These are phyloP conservation scores for Zophobas morio DNA, from an alignment of 1,140 invertebrate genomes.

Conservation along the genomic window DNA sequence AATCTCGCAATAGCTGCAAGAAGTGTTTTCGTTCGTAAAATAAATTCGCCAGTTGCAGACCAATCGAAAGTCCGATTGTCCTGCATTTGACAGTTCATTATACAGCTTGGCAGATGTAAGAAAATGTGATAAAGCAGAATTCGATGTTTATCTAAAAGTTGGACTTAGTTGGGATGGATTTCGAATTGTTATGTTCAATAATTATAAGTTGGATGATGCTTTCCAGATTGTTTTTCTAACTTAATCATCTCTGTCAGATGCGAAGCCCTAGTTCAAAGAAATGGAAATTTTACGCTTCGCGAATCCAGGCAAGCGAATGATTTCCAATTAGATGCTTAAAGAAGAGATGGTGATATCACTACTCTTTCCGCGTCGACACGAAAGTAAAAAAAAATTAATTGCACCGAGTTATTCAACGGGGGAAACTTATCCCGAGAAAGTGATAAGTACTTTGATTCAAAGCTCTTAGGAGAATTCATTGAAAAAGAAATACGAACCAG, in stretches of 20 bases:
- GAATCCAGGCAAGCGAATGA: conserved; percentile 23
- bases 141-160: conserved; percentile 32
- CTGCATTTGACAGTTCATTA: conserved; percentile 36
- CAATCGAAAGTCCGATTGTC: conserved; percentile 1
- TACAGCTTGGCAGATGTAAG: conserved; percentile 16
- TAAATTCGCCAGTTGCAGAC: conserved; percentile 12
- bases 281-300: conserved; percentile 2
- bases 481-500: too few relatives aligned
- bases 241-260: conserved; percentile 1
- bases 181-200: conserved; percentile 35
- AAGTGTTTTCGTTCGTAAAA: conserved; percentile 11
- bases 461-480: not conserved
- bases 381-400: conserved; percentile 11
- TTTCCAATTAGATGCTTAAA: conserved; percentile 22
- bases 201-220: conserved; percentile 36
- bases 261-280: conserved; percentile 3
- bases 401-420: not conserved
- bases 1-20: conserved; percentile 12
- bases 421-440: not conserved
- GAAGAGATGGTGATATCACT: conserved; percentile 3
- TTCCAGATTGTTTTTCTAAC: conserved; percentile 18
- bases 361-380: conserved; percentile 9
- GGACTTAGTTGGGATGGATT: conserved; percentile 26
- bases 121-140: conserved; percentile 30
- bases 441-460: not conserved